These are phyloP conservation scores for Platerodrilus igneus DNA, from an alignment of 2,888 invertebrate genomes.

Conservation along the genomic window DNA sequence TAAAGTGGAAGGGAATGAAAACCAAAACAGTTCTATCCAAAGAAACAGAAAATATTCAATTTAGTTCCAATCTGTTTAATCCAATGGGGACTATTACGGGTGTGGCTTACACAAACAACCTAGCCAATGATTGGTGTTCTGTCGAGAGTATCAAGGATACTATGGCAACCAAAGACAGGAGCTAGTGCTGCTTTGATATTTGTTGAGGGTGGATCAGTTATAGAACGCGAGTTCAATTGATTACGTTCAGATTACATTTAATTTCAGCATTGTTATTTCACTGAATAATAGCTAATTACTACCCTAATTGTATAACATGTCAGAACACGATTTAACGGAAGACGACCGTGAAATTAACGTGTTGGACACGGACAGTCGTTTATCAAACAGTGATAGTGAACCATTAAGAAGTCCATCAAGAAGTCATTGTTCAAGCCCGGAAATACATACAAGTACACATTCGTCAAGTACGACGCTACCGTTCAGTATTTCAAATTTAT, in stretches of 20 bases:
- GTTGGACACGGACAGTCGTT: constrained; percentile 59
- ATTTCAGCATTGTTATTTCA: background rate
- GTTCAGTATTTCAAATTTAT: constrained; percentile 76
- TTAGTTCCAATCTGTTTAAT: constrained; percentile 49
- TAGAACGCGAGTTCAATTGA: constrained; percentile 24
- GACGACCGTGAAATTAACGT: constrained; percentile 67
- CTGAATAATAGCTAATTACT: background rate
- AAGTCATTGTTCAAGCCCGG: constrained; percentile 45
- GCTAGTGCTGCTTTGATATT: constrained; percentile 40
- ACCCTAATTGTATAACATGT: constrained; percentile 33
- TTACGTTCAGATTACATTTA: constrained; percentile 8
- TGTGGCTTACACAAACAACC: constrained; percentile 40
- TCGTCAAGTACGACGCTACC: constrained; percentile 60
- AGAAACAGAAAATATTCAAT: constrained; percentile 50
- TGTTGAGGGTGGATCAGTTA: constrained; percentile 31
- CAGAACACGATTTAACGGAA: constrained; percentile 51
- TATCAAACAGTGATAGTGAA: constrained; percentile 59
- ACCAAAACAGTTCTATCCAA: constrained; percentile 25
- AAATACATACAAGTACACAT: constrained; percentile 49
- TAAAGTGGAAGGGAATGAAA: constrained; percentile 18
- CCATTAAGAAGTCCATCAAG: constrained; percentile 46
- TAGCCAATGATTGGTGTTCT: constrained; percentile 44
- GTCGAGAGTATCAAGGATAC: constrained; percentile 42
- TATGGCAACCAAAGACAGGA: constrained; percentile 46
- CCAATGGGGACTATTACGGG: constrained; percentile 47